Base-by-base conservation (phyloP, 2,888 invertebrate species). In the Augiades crinisus region DNA sequence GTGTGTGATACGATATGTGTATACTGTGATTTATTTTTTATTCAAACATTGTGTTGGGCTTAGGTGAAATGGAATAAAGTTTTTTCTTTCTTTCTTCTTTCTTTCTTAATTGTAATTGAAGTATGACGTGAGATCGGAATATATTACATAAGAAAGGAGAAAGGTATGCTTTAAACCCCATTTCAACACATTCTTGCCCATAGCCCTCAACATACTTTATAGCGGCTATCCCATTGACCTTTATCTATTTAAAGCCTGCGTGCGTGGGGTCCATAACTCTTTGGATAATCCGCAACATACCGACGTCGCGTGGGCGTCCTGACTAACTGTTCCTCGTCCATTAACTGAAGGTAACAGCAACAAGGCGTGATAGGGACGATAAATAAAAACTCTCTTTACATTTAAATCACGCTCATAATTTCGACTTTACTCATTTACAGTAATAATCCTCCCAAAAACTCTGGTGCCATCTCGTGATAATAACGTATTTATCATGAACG, bases 251-350 rank as follows among this genome's bases (percentile, higher is more conserved):
- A 45, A 56, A 52, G 55, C 54, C 60, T 62, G 61, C 64, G 59
- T 68, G 70, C 67, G 64, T 67, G 67, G 54, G 65, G 65, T 67
- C 72, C 62, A 68, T 70, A 71, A 74, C 66, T 75, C 68, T 56
- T 40, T 57, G 68, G 65, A 67, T 67, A 69, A 69, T 65, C 58
- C 46, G 59, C 59, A 62, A 47, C 54, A 64, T 62, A 63, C 62
- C 51, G 56, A 61, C 51, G 49, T 58, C 53, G 65, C 68, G 75
- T 75, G 64, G 75, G 78, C 66, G 75, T 63, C 53, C 51, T 22
- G 31, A 5, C 58, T 58, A 59, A 62, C 64, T 59, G 65, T 65
- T 59, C 51, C 51, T 31, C 44, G 51, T 51, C 44, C 44, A 51
- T 51, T 51, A 51, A 44, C 44, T 10, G 22, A 51, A 44, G 44